phyloP scores from a whole-genome alignment of 35 echinoderm and acorn worm genomes.

The Stichopus chloronotus region DNA sequence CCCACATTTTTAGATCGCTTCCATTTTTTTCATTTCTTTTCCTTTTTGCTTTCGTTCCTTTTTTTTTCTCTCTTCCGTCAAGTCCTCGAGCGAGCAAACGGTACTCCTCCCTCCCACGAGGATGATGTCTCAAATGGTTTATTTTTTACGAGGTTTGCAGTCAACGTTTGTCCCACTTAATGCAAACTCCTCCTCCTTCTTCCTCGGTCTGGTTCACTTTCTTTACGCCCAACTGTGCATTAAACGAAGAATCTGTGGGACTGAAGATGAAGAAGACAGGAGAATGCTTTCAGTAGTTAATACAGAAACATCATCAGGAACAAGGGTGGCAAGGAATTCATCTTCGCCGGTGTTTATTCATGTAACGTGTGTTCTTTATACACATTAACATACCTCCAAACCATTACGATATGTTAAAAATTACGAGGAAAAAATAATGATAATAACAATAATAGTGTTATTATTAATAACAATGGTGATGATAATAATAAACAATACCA shows the following conservation, averaged over 20 bases:
- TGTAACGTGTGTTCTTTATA: no score
- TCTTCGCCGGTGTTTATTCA: no score
- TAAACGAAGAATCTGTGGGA: neutral
- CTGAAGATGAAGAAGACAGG: neutral
- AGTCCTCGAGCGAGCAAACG: slow-evolving; percentile 43
- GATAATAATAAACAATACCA: no score
- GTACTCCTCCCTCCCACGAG: slow-evolving; percentile 25
- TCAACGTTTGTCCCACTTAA: slow-evolving; percentile 37
- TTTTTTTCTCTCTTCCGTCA: no score
- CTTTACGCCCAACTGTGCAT: neutral
- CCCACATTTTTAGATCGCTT: neutral
- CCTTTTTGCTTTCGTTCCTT: neutral
- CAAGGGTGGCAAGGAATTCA: no score
- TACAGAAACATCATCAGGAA: no score
- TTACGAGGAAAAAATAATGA: no score
- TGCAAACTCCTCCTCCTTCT: slow-evolving; percentile 30
- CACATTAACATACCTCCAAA: no score
- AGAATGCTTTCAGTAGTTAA: no score
- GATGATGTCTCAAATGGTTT: slow-evolving; percentile 6
- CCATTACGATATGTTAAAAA: no score
- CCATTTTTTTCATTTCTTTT: neutral
- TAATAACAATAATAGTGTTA: no score
- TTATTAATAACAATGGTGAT: no score
- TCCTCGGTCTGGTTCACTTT: neutral
- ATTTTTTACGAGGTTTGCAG: neutral